These are phyloP conservation scores for Proteles cristata DNA, from an alignment of 2,113 vertebrate genomes.

Conservation along the genomic window DNA sequence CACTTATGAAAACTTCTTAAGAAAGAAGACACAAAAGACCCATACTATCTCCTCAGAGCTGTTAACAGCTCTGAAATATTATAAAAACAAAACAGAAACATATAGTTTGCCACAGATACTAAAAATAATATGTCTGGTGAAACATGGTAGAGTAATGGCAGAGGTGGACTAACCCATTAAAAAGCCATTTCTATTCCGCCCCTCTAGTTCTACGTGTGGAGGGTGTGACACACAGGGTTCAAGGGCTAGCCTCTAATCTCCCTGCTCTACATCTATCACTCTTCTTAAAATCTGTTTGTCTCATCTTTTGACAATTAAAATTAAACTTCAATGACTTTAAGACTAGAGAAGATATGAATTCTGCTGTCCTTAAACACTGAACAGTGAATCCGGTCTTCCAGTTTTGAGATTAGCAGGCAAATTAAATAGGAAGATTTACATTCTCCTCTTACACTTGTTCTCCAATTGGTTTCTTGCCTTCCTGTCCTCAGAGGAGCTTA, in stretches of 20 bases:
- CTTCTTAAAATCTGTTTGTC: neutral
- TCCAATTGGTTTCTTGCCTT: neutral
- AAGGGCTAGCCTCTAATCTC: neutral
- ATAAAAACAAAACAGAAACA: slow-evolving; percentile 55
- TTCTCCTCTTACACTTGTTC: neutral
- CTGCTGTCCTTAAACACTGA: neutral
- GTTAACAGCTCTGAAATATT: neutral
- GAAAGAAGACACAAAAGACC: neutral
- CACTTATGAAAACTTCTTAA: slow-evolving; percentile 9
- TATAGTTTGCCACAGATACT: neutral
- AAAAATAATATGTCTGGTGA: neutral
- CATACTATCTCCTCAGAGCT: neutral
- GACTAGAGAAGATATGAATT: neutral
- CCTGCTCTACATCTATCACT: neutral
- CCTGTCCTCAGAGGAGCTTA: neutral
- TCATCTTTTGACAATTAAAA: neutral
- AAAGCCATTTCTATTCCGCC: neutral
- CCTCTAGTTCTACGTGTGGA: neutral
- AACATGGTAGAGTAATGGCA: neutral
- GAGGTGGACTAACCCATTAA: neutral
- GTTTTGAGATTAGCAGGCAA: neutral
- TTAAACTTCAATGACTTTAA: neutral
- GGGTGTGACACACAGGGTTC: neutral
- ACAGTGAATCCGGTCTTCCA: neutral
- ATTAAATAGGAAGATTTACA: neutral